Evolutionary conservation across 1,140 invertebrate species (phyloP), one percentile per base, ranked within the genome.

Genomic region (Ruditapes philippinarum): DNA sequence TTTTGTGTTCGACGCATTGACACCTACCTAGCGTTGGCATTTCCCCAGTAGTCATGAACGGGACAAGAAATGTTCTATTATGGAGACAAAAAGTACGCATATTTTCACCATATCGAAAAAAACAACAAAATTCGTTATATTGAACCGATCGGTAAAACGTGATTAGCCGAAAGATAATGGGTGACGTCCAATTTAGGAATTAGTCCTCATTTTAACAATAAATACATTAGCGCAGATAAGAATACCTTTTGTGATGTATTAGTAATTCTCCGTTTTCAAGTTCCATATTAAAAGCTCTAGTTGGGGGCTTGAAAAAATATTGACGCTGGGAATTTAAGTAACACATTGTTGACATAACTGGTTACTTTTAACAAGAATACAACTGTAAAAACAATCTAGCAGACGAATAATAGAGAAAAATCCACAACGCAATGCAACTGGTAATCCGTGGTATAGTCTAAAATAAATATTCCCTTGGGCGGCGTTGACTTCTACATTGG

Each of bases 211-310:
- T 76, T 78, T 78, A 78, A 86, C 84, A 86, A 86, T 86, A 86
- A 86, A 86, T 86, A 86, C 84, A 86, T 86, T 86, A 86, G 84
- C 74, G 57, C 51, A 42, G 84, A 86, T 86, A 86, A 86, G 84
- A 86, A 78, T 62, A 78, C 31, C 84, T 22, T 49, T 86, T 86
- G 84, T 86, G 36, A 25, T 40, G 84, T n/a, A 86, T 86, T 86
- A 86, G 84, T 78, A 86, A 78, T 86, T 86, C 70, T 86, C 84
- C 73, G 36, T 76, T 86, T 86, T 86, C 73, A 40, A 62, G 40
- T 65, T 78, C 49, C 31, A 22, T 65, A 78, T 78, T 74, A 86
- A 86, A 86, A 86, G 84, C 70, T 49, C 84, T 19, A 78, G 83
- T 86, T 57, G 73, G 84, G 84, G 73, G 84, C 84, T 86, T 86